Conservation (phyloP, 2,888 invertebrate genomes). For the Meghimatium bilineatum region DNA sequence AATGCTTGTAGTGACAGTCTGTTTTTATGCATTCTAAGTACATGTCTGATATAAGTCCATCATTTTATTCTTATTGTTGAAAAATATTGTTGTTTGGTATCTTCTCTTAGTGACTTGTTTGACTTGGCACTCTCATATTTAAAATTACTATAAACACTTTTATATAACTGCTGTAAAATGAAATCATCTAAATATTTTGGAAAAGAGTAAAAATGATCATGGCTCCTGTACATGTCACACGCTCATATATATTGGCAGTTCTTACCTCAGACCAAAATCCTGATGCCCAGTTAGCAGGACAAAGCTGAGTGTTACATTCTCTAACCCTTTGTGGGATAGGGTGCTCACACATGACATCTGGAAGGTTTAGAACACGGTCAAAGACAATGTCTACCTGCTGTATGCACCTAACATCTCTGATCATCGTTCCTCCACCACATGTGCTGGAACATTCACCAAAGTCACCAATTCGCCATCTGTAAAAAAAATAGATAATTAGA, state of each 20-base stretch:
- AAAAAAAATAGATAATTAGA: slow-evolving; percentile 43
- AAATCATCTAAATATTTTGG: not conserved
- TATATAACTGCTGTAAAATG: too few relatives aligned
- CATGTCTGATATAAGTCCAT: too few relatives aligned
- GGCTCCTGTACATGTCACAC: not conserved
- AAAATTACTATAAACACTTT: too few relatives aligned
- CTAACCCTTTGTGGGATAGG: slow-evolving; percentile 91
- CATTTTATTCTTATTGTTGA: too few relatives aligned
- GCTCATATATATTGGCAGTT: not conserved
- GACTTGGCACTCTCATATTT: too few relatives aligned
- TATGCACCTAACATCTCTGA: slow-evolving; percentile 88
- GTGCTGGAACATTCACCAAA: slow-evolving; percentile 93
- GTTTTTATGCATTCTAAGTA: too few relatives aligned
- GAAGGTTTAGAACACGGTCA: slow-evolving; percentile 93
- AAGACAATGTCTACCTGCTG: slow-evolving; percentile 78
- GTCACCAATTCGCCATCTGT: slow-evolving; percentile 91
- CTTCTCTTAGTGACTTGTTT: too few relatives aligned
- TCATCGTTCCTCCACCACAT: slow-evolving; percentile 95
- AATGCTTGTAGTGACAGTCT: too few relatives aligned
- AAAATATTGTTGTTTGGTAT: too few relatives aligned
- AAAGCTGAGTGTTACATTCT: slow-evolving; percentile 92
- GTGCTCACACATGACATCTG: slow-evolving; percentile 93
- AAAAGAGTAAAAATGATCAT: not conserved
- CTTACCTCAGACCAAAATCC: slow-evolving; percentile 94
- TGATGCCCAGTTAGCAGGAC: slow-evolving; percentile 92